Percentiles rank a stretch among this genome's conserved stretches.
Evolutionary conservation across 30 jellyfish, hydroid and myxozoan genomes (phyloP).

Genomic region (Turritopsis dohrnii): DNA sequence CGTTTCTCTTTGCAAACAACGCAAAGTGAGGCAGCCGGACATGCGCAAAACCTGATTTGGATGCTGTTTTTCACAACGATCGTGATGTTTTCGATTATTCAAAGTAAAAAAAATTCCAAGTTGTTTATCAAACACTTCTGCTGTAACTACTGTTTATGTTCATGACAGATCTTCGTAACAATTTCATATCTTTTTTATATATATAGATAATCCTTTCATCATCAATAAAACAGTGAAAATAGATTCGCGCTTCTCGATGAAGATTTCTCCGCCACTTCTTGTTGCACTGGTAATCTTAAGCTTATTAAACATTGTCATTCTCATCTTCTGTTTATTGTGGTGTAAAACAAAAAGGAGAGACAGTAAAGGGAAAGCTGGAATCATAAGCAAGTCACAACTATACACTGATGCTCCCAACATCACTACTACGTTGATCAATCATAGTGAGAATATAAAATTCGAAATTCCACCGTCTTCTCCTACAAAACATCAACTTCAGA

Average conservation of each 20-base stretch:
- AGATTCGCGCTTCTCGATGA: background rate
- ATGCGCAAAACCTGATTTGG: no score
- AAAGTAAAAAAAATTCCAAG: no score
- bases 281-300: background rate
- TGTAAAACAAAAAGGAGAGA: background rate
- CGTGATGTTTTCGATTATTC: no score
- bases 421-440: background rate
- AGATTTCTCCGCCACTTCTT: background rate
- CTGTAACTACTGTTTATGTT: no score
- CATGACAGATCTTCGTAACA: no score
- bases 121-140: no score
- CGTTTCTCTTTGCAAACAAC: no score
- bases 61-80: no score
- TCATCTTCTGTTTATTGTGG: background rate
- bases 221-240: no score
- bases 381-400: background rate
- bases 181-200: no score
- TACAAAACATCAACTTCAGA: background rate
- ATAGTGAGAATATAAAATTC: background rate
- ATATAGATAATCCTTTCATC: no score
- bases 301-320: background rate
- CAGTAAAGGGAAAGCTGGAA: background rate
- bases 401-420: background rate
- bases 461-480: background rate
- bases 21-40: no score